Base-by-base conservation (phyloP, 2,113 vertebrate genomes). In the Myrmecophaga tridactyla region DNA sequence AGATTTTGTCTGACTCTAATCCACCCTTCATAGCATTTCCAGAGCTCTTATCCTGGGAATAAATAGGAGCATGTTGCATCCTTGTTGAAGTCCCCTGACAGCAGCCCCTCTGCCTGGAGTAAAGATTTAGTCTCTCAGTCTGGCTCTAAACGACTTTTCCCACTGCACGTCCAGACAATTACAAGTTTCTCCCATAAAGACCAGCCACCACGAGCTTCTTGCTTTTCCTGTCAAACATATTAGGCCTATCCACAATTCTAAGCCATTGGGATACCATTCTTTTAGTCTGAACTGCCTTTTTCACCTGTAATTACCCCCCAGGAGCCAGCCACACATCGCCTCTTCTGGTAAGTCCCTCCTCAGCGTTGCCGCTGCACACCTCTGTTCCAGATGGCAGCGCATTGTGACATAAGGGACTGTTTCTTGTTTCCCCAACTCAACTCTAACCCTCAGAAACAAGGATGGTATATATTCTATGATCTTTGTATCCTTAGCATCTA, bases 1-100 rank as follows among this genome's bases (percentile, higher is more conserved):
- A 15, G n/a, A 17, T 36, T 63, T 39, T 58, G 27, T 20, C 81
- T 85, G 36, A 43, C 23, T 34, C 41, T 12, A 20, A 29, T 60
- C 72, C 0, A 0, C 34, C 60, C 34, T 34, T 70, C 51, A 60
- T 10, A 17, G 29, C 23, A 5, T 60, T 75, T 58, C 46, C 82
- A 80, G 89, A 36, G 27, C 67, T 77, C 78, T 92, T 48, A 23
- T 56, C 7, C 62, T 51, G 39, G 69, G 86, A 94, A 23, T 86
- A 36, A 83, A 21, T 1, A 13, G 15, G 5, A 12, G 10, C 20
- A 1, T 3, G 41, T 7, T n/a, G 65, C 43, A 58, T 76, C 20
- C 43, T 56, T 29, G 17, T 29, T 60, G 65, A 27, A 17, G n/a
- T 25, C 21, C 39, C 70, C 81, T 60, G 31, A 20, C 78, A n/a